These are phyloP conservation scores for Drosophila merina DNA, from an alignment of 2,888 invertebrate genomes.

Conservation along the genomic window DNA sequence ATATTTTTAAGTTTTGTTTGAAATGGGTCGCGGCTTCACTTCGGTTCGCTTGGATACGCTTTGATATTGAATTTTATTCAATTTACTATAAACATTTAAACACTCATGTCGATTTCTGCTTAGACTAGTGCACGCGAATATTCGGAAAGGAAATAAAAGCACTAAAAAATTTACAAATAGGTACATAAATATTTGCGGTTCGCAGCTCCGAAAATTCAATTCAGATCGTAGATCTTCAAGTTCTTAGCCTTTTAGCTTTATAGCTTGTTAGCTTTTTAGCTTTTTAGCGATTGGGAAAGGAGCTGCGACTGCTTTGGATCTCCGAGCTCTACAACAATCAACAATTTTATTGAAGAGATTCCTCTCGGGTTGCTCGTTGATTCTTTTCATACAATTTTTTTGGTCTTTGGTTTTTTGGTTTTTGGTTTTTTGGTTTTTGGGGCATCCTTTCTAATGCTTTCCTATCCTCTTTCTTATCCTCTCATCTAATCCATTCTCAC, in stretches of 20 bases:
- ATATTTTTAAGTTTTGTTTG: not conserved
- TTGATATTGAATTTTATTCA: conserved; percentile 54
- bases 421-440: conserved; percentile 36
- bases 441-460: too few species aligned
- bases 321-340: not conserved
- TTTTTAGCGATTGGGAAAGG: not conserved
- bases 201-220: not conserved
- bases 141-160: conserved; percentile 13
- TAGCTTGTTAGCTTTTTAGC: not conserved
- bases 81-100: conserved; percentile 50
- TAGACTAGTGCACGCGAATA: conserved; percentile 35
- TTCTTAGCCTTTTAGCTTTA: not conserved
- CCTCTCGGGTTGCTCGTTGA: too few species aligned
- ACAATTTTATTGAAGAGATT: not conserved
- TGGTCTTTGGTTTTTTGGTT: conserved; percentile 8
- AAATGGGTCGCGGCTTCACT: not conserved
- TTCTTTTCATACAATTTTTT: not conserved
- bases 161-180: conserved; percentile 1
- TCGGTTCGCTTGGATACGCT: not conserved
- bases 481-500: not conserved
- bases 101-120: conserved; percentile 12
- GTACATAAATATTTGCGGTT: not conserved
- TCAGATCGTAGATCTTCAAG: not conserved
- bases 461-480: conserved; percentile 5
- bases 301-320: not conserved